phyloP scores from a whole-genome alignment of 2,113 vertebrate genomes.

The Fulica atra region DNA sequence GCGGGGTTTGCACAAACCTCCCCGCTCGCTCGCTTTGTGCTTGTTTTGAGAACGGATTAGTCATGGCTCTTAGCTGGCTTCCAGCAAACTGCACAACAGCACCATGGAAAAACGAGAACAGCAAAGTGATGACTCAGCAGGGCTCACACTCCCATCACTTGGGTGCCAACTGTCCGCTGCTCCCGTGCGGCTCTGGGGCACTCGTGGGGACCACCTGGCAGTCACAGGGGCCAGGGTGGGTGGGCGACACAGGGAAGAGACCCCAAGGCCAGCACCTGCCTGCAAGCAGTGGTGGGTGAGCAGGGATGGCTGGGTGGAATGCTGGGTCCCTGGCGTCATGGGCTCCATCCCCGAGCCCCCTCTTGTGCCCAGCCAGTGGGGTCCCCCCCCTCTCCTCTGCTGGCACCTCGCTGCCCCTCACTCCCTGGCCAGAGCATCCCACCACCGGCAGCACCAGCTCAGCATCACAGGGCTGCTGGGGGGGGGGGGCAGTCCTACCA shows the following conservation, averaged over 20 bases:
- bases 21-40: slow-evolving; percentile 22
- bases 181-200: rapidly evolving
- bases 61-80: slow-evolving; percentile 68
- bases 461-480: neutral
- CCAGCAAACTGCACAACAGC: slow-evolving; percentile 65
- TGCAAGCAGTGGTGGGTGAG: neutral
- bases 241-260: neutral
- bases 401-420: rapidly evolving
- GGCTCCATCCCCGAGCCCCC: neutral
- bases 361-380: rapidly evolving
- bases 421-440: rapidly evolving
- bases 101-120: slow-evolving; percentile 68
- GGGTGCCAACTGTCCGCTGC: slow-evolving; percentile 9
- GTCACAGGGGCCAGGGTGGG: neutral
- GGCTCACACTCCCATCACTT: neutral
- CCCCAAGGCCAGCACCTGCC: neutral
- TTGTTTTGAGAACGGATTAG: slow-evolving; percentile 73
- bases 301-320: neutral
- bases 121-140: slow-evolving; percentile 64
- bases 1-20: slow-evolving; percentile 59
- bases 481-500: rapidly evolving
- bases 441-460: neutral
- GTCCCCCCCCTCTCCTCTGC: neutral
- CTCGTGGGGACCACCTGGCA: neutral
- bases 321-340: rapidly evolving